phyloP scores from a whole-genome alignment of 23 tunicate species.

The Aplidium turbinatum region DNA sequence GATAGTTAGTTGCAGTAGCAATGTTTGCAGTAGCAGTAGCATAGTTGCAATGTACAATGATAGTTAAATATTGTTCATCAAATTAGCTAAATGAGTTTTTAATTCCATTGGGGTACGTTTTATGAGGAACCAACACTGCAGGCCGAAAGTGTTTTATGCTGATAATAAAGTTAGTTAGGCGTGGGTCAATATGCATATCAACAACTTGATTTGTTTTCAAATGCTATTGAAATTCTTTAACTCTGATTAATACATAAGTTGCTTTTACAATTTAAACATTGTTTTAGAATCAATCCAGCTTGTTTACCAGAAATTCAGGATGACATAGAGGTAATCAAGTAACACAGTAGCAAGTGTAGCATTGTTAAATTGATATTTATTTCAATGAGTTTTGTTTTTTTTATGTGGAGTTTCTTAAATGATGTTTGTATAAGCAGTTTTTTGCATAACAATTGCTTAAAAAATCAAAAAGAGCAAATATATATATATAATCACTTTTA shows the following conservation, averaged over 20 bases:
- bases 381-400: background rate
- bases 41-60: background rate
- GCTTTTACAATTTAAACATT: background rate
- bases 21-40: background rate
- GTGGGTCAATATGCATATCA: no score
- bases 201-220: no score
- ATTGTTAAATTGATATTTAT: background rate
- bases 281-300: slow-evolving; percentile 1
- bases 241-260: background rate
- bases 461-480: no score
- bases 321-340: slow-evolving; percentile 23
- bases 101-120: background rate
- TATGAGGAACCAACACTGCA: background rate
- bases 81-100: background rate
- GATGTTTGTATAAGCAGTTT: no score
- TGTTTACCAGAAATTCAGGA: slow-evolving; percentile 12
- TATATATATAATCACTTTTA: background rate
- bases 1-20: no score
- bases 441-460: no score
- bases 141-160: background rate
- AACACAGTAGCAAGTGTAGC: no score
- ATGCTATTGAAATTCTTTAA: no score
- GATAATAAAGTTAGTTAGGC: no score
- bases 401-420: background rate
- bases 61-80: background rate